Evolutionary conservation across 1,140 invertebrate genomes (phyloP).

Genomic region (Diorhabda carinulata): DNA sequence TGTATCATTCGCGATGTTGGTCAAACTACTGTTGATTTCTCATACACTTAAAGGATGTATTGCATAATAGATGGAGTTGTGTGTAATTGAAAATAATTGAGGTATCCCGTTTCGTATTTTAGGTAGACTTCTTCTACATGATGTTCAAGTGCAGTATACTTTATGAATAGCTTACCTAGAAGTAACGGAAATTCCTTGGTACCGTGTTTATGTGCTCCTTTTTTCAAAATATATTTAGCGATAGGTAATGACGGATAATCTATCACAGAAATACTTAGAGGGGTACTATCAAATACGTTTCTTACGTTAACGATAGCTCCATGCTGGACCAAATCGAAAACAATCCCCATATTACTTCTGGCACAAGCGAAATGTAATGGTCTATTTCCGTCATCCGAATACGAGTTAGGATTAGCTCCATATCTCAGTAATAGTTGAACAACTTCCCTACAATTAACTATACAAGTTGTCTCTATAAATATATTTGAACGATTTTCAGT

Average conservation of each 20-base stretch:
- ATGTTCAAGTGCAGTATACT: neutral
- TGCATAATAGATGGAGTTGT: no score
- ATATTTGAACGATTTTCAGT: no score
- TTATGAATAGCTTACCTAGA: constrained; percentile 10
- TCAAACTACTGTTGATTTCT: no score
- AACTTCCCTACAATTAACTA: neutral
- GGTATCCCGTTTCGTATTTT: neutral
- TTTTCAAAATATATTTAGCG: constrained; percentile 2
- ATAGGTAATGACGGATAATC: neutral
- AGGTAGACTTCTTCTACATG: neutral
- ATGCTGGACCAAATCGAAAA: constrained; percentile 1
- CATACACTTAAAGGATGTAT: no score
- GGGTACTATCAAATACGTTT: constrained; percentile 12
- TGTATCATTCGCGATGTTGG: neutral
- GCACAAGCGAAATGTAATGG: constrained; percentile 10
- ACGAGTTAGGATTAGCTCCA: constrained; percentile 1
- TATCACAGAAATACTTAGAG: constrained; percentile 6
- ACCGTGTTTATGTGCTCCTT: neutral
- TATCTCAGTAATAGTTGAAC: neutral
- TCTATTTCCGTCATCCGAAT: neutral
- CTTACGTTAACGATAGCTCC: constrained; percentile 2
- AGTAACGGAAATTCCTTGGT: constrained; percentile 10
- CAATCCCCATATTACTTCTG: constrained; percentile 3
- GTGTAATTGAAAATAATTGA: no score
- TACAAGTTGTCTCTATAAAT: no score